A percentile compares a stretch with the other conserved stretches of the same genome.
Conservation (phyloP, 1,140 invertebrate species). For the Drosophila punjabiensis region DNA sequence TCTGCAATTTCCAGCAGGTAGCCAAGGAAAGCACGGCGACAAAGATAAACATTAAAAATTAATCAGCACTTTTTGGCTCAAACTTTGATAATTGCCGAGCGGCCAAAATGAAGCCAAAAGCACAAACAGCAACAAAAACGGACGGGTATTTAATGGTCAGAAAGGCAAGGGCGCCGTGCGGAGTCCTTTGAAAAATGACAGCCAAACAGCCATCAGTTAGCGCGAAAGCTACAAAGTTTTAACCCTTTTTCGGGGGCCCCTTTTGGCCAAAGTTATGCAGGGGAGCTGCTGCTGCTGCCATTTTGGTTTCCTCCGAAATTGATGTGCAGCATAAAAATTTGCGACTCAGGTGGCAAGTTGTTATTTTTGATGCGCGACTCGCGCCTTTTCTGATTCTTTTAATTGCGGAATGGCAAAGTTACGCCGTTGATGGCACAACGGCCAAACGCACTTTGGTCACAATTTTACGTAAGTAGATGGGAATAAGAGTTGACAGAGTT, state of each 20-base stretch:
- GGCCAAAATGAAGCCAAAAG: constrained; percentile 51
- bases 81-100: constrained; percentile 76
- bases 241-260: constrained; percentile 21
- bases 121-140: constrained; percentile 31
- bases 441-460: constrained; percentile 34
- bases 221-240: constrained; percentile 31
- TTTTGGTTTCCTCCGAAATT: constrained; percentile 51
- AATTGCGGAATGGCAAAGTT: constrained; percentile 54
- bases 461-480: constrained; percentile 26
- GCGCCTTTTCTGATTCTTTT: constrained; percentile 50
- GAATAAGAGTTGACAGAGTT: constrained; percentile 34
- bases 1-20: constrained; percentile 40
- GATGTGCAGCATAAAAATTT: constrained; percentile 76
- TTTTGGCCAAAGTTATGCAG: constrained; percentile 23
- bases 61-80: constrained; percentile 79
- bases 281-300: constrained; percentile 22
- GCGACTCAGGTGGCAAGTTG: constrained; percentile 70
- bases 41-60: constrained; percentile 83
- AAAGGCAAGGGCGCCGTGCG: constrained; percentile 17
- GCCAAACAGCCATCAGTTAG: constrained; percentile 35
- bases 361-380: constrained; percentile 62
- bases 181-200: constrained; percentile 46
- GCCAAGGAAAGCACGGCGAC: constrained; percentile 14
- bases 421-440: constrained; percentile 17
- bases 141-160: constrained; percentile 34